Evolutionary conservation across 2,888 invertebrate species (phyloP).

Genomic region (Cryptophagus acutangulus): DNA sequence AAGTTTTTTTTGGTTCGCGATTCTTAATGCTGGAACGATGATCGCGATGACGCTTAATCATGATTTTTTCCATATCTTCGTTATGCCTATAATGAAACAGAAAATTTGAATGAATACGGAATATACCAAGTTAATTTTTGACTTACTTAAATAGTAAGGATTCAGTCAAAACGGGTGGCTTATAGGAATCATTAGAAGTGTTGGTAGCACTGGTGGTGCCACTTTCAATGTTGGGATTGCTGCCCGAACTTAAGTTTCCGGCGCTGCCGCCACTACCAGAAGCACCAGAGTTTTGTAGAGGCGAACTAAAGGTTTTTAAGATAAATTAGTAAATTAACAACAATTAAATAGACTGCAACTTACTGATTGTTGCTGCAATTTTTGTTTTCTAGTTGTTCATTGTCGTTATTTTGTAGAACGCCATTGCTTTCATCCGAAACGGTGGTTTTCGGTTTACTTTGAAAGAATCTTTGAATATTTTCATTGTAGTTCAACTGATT

Average conservation of each 20-base stretch:
- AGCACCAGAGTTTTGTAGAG: slow-evolving; percentile 52
- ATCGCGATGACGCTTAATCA: slow-evolving; percentile 67
- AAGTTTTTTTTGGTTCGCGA: slow-evolving; percentile 41
- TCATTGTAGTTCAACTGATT: slow-evolving; percentile 82
- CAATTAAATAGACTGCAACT: slow-evolving; percentile 15
- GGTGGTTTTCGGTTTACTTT: slow-evolving; percentile 61
- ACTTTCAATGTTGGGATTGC: slow-evolving; percentile 54
- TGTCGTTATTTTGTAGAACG: slow-evolving; percentile 41
- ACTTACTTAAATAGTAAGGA: slow-evolving; percentile 53
- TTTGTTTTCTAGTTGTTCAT: slow-evolving; percentile 46
- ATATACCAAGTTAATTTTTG: slow-evolving; percentile 6
- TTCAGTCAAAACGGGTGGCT: slow-evolving; percentile 56
- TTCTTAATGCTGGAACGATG: slow-evolving; percentile 51
- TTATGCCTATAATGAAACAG: slow-evolving; percentile 59
- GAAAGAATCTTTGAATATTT: slow-evolving; percentile 61
- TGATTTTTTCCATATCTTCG: slow-evolving; percentile 73
- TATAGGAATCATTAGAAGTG: slow-evolving; percentile 48
- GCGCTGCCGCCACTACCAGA: slow-evolving; percentile 59
- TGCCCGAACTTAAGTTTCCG: slow-evolving; percentile 56
- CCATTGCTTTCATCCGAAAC: slow-evolving; percentile 52
- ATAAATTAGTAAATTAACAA: background rate
- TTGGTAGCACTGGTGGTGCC: slow-evolving; percentile 50
- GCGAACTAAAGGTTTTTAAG: slow-evolving; percentile 35
- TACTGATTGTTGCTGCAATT: slow-evolving; percentile 39
- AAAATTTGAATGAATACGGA: background rate